These are phyloP conservation scores for Cheilosia impressa DNA, from an alignment of 2,888 invertebrate genomes.

Conservation along the genomic window DNA sequence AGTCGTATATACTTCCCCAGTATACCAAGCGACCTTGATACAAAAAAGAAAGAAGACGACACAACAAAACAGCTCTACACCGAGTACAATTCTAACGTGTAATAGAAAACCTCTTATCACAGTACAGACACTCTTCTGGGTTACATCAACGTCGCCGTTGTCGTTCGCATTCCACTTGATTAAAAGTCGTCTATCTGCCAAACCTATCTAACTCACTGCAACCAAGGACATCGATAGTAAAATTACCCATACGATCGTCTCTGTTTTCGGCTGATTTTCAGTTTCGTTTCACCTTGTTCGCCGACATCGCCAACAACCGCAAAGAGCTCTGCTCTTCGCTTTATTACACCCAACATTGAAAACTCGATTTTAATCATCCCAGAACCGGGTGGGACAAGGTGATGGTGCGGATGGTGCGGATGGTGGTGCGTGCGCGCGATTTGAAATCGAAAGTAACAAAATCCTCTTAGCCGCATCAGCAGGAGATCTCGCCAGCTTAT, in stretches of 20 bases:
- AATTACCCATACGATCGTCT: constrained; percentile 7
- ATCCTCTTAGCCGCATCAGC: constrained; percentile 67
- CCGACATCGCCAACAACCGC: constrained; percentile 13
- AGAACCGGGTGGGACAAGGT: constrained; percentile 26
- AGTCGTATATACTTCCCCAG: constrained; percentile 11
- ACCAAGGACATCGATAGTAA: constrained; percentile 42
- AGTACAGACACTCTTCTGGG: constrained; percentile 22
- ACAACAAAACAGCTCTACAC: constrained; percentile 7
- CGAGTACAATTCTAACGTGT: constrained; percentile 24
- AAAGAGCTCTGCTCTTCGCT: constrained; percentile 43
- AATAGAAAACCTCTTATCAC: constrained; percentile 63
- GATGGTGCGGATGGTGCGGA: not conserved
- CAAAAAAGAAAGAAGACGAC: constrained; percentile 2
- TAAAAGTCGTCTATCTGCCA: constrained; percentile 47
- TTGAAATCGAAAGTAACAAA: constrained; percentile 71
- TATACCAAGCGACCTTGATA: constrained; percentile 41
- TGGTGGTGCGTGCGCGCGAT: constrained; percentile 19
- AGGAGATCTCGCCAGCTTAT: constrained; percentile 38
- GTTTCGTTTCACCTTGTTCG: constrained; percentile 20
- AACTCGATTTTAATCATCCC: constrained; percentile 63
- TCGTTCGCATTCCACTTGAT: constrained; percentile 18
- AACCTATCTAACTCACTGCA: constrained; percentile 30
- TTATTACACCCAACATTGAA: constrained; percentile 66
- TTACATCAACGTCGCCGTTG: constrained; percentile 17
- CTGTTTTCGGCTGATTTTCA: constrained; percentile 30